Evolutionary conservation across 2,113 vertebrate species (phyloP), one percentile per base, ranked within the genome.

Genomic region (Caracal caracal): DNA sequence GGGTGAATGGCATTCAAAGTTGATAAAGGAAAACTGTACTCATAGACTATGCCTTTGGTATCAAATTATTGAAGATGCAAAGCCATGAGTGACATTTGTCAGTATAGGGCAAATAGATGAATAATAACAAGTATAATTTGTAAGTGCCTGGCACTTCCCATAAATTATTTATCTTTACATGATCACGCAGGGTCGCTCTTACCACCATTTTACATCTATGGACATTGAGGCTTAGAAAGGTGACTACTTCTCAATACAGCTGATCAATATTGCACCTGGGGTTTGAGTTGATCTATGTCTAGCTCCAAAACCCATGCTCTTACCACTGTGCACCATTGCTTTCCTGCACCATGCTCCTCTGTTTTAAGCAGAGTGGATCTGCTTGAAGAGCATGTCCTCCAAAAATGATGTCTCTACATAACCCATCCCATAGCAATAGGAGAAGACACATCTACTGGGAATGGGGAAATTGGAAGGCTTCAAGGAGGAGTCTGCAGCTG

Each of bases 31-130:
- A 94, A 96, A 81, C 7, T 92, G 66, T 33, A 81, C 11, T 9
- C 59, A n/a, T 47, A 90, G 22, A 5, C 24, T 51, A 1, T 40
- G 22, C 5, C n/a, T 89, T 91, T 81, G 22, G 61, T 85, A 94
- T 49, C 35, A 96, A 94, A 97, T 84, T 53, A 63, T 56, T 92
- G 47, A 88, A 19, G 12, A 88, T 88, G 15, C 2, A 66, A 93
- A 93, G 20, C 30, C 51, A 82, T 61, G 53, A 90, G 7, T 75
- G 51, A 2, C 28, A 81, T 86, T 80, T 89, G 16, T 71, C 66
- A 28, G 47, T 85, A 49, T 68, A 47, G 4, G 15, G 26, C 37
- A 76, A 83, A 91, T 68, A 24, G 5, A 70, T 76, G 13, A 94
- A 86, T 78, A 93, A 53, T 70, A 87, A 79, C 80, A 68, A 22